A percentile compares a stretch with the other conserved stretches of the same genome.
Evolutionary conservation across 2,797 vertebrate genomes (phyloP).

Genomic region (Sibirionetta formosa): DNA sequence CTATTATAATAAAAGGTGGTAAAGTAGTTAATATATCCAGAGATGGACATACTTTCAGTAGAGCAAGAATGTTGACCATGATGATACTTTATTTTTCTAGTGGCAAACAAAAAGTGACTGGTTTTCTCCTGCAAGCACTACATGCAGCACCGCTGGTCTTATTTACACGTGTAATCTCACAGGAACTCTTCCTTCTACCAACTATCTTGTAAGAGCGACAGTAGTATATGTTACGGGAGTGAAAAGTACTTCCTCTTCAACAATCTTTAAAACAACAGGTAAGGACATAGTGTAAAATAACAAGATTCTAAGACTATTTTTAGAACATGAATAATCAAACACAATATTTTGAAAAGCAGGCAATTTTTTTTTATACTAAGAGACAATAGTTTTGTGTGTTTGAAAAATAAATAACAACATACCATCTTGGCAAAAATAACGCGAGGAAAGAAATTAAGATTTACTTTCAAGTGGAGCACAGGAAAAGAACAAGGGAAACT

Average conservation of each 20-base stretch:
- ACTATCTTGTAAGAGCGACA: constrained; percentile 67
- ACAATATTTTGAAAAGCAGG: neutral
- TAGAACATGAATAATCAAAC: neutral
- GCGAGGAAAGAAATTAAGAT: neutral
- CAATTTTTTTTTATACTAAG: neutral
- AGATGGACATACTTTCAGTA: neutral
- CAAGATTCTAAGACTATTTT: neutral
- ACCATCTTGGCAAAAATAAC: neutral
- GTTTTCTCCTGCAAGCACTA: constrained; percentile 61
- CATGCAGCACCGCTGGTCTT: constrained; percentile 50
- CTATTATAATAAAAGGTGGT: neutral
- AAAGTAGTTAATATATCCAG: neutral
- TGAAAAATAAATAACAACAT: neutral
- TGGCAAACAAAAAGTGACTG: constrained; percentile 61
- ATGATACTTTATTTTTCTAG: constrained; percentile 58
- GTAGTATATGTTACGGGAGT: constrained; percentile 74
- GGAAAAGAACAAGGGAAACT: neutral
- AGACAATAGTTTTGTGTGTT: neutral
- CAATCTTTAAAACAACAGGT: constrained; percentile 82
- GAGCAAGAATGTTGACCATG: neutral
- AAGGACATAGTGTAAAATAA: neutral
- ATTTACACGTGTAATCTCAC: constrained; percentile 69
- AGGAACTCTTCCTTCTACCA: constrained; percentile 67
- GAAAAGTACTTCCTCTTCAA: constrained; percentile 69
- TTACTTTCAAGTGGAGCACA: neutral